Evolutionary conservation across 2,797 vertebrate genomes (phyloP).

Genomic region (Sebastes matsubarae): DNA sequence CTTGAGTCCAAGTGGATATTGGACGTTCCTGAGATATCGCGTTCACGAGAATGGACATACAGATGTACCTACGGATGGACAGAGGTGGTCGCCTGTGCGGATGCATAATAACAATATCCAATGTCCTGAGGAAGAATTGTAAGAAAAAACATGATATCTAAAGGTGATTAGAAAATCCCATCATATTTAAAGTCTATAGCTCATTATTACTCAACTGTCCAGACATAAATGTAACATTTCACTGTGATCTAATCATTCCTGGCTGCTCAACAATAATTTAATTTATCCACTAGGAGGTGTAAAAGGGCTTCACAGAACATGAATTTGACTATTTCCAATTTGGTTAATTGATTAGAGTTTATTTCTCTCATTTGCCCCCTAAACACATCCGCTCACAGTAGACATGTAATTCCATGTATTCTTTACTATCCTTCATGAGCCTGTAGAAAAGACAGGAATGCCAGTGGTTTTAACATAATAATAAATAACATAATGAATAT

Average conservation of each 20-base stretch:
- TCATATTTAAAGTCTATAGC: neutral
- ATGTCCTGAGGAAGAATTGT: neutral
- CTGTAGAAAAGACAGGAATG: neutral
- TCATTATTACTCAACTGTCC: neutral
- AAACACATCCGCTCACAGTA: neutral
- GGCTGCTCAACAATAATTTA: neutral
- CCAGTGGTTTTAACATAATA: neutral
- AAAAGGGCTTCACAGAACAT: neutral
- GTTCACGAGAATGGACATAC: too few relatives aligned
- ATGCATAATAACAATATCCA: neutral
- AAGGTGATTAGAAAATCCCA: neutral
- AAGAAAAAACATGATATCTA: neutral
- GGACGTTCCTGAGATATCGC: too few relatives aligned
- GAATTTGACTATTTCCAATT: neutral
- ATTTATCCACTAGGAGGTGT: constrained; percentile 26
- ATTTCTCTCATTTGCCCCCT: neutral
- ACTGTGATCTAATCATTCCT: neutral
- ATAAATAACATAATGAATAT: neutral
- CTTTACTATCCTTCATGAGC: neutral
- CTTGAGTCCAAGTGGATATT: too few relatives aligned
- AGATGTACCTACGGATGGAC: too few relatives aligned
- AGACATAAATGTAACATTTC: neutral
- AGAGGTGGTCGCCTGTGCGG: too few relatives aligned
- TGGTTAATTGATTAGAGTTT: neutral
- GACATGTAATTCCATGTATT: neutral